Conservation (phyloP, 2,888 invertebrate species). For the Agrotis ipsilon region DNA sequence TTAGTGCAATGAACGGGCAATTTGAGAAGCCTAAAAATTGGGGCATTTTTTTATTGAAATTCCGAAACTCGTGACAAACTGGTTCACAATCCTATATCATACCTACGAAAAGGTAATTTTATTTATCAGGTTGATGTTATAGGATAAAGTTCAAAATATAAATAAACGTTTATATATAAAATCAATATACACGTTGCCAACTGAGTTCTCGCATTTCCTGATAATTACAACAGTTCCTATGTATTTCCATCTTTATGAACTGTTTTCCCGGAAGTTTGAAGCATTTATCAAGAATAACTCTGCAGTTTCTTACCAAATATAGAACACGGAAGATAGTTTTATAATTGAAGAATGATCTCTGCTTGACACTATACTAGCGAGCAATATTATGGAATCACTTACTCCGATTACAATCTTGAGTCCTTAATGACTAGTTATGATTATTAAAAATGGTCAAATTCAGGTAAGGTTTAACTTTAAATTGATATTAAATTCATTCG, state of each 20-base stretch:
- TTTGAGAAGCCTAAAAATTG: background rate
- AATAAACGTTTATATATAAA: background rate
- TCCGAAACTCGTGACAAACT: background rate
- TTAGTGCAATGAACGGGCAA: background rate
- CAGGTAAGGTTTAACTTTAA: no score
- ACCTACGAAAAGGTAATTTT: background rate
- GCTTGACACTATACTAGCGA: background rate
- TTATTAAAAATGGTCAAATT: no score
- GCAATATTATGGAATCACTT: no score
- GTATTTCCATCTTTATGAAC: slow-evolving; percentile 17
- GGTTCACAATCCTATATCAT: background rate
- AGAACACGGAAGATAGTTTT: slow-evolving; percentile 28
- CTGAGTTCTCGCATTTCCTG: slow-evolving; percentile 31
- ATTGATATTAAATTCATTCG: no score
- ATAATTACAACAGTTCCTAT: slow-evolving; percentile 29
- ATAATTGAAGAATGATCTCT: slow-evolving; percentile 13
- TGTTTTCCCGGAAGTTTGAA: slow-evolving; percentile 32
- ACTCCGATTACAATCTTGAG: no score
- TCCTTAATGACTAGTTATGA: no score
- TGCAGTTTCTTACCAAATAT: slow-evolving; percentile 27
- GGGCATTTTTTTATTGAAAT: background rate
- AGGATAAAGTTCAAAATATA: background rate
- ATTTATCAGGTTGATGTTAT: background rate
- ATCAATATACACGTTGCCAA: slow-evolving; percentile 10
- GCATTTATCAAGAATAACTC: slow-evolving; percentile 25